A percentile compares a stretch with the other conserved stretches of the same genome.
These are phyloP conservation scores for Etheostoma cragini DNA, from an alignment of 2,113 vertebrate genomes.

Conservation along the genomic window DNA sequence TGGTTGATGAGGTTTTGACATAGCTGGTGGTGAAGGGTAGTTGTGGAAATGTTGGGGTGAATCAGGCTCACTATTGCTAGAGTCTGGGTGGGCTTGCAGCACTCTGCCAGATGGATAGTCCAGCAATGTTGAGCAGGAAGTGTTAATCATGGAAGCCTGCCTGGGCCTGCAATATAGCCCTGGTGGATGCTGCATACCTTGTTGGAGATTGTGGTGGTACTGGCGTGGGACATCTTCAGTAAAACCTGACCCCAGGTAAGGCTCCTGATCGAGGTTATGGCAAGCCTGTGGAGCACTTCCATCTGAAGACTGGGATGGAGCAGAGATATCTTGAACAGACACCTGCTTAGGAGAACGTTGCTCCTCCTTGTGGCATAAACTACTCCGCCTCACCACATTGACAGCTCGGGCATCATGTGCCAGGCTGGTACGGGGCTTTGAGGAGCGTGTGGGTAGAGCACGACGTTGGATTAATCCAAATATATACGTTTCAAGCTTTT, in stretches of 20 bases:
- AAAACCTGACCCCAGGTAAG: constrained; percentile 15
- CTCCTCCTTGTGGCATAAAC: constrained; percentile 80
- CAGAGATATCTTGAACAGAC: constrained; percentile 47
- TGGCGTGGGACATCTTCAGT: constrained; percentile 32
- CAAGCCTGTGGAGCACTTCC: constrained; percentile 46
- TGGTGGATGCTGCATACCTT: constrained; percentile 40
- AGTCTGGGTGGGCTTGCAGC: constrained; percentile 58
- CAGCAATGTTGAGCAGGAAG: constrained; percentile 31
- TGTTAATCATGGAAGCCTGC: constrained; percentile 32
- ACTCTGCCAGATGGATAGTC: constrained; percentile 65
- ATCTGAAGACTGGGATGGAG: constrained; percentile 65
- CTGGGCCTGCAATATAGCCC: constrained; percentile 55
- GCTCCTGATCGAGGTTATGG: constrained; percentile 61
- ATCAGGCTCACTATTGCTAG: constrained; percentile 72
- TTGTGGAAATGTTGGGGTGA: constrained; percentile 65
- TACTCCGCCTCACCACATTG: constrained; percentile 80
- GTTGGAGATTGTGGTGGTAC: constrained; percentile 60
- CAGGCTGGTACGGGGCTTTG: constrained; percentile 86
- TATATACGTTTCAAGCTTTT: constrained; percentile 87
- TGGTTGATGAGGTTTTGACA: constrained; percentile 37
- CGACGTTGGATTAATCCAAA: constrained; percentile 85
- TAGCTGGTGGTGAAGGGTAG: constrained; percentile 35
- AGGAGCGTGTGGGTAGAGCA: constrained; percentile 76
- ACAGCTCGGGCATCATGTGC: constrained; percentile 72
- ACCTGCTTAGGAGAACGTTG: constrained; percentile 63